Conservation (phyloP, 1,140 invertebrate species). For the Lanistes nyassanus region DNA sequence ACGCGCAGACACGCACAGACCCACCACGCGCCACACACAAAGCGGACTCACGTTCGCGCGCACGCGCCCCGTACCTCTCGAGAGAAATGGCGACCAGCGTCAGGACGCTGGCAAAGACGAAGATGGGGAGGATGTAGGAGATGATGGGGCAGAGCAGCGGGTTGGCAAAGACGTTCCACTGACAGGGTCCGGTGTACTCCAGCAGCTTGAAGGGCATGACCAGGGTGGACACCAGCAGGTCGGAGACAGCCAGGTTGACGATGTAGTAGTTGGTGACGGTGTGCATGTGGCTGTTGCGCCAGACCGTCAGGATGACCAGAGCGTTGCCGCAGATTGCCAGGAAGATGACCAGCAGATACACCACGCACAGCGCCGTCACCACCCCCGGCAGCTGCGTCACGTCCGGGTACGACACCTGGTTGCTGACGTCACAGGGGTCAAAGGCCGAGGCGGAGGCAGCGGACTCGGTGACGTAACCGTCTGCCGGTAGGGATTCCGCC, state of each 20-base stretch:
- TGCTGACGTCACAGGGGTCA: constrained; percentile 12
- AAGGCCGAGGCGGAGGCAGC: not conserved
- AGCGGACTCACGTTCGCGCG: not conserved
- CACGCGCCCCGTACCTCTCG: constrained; percentile 65
- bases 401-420: constrained; percentile 31
- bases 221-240: constrained; percentile 68
- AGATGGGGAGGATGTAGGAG: constrained; percentile 65
- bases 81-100: constrained; percentile 69
- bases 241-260: constrained; percentile 68
- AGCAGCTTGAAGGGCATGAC: constrained; percentile 70
- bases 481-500: no score
- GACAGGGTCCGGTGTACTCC: constrained; percentile 66
- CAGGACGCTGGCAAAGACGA: constrained; percentile 67
- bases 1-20: constrained; percentile 6
- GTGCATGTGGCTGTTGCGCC: constrained; percentile 68
- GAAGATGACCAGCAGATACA: constrained; percentile 64
- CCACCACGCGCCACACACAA: not conserved
- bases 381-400: constrained; percentile 46
- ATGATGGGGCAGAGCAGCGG: constrained; percentile 65
- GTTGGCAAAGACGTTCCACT: constrained; percentile 62
- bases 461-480: no score
- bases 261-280: constrained; percentile 71
- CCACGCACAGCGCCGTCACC: constrained; percentile 27
- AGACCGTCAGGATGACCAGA: constrained; percentile 60
- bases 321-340: constrained; percentile 63